Evolutionary conservation across 2,113 vertebrate species (phyloP).

Genomic region (Poeciliopsis retropinna): DNA sequence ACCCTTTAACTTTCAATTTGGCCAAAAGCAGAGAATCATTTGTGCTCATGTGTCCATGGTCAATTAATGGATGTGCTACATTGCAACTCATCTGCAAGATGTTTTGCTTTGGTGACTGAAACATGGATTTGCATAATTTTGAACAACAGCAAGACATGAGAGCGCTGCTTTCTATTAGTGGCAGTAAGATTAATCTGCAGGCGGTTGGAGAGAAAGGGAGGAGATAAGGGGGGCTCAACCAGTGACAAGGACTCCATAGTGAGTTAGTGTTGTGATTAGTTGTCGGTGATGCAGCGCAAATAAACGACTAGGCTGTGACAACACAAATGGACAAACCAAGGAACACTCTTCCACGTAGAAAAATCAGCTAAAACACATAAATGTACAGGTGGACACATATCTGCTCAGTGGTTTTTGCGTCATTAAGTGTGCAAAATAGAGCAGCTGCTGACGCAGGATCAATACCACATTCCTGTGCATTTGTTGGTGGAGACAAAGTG

Average conservation of each 20-base stretch:
- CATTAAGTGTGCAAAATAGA: background rate
- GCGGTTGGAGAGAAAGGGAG: background rate
- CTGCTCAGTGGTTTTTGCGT: background rate
- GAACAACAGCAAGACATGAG: slow-evolving; percentile 17
- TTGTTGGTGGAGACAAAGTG: background rate
- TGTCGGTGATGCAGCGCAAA: slow-evolving; percentile 27
- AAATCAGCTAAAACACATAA: background rate
- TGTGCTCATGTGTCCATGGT: background rate
- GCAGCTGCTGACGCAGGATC: slow-evolving; percentile 14
- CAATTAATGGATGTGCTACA: slow-evolving; percentile 19
- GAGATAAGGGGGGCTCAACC: background rate
- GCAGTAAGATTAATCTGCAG: slow-evolving; percentile 20
- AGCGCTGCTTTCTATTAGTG: slow-evolving; percentile 4
- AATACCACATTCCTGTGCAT: slow-evolving; percentile 5
- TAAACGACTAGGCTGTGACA: slow-evolving; percentile 38
- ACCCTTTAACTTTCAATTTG: slow-evolving; percentile 2
- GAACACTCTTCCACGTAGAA: background rate
- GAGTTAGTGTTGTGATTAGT: slow-evolving; percentile 31
- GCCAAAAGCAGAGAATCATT: slow-evolving; percentile 2
- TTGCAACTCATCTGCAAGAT: slow-evolving; percentile 3
- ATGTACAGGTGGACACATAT: background rate
- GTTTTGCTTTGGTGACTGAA: background rate
- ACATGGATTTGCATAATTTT: slow-evolving; percentile 14
- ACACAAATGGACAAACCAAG: slow-evolving; percentile 38
- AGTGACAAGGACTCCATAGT: slow-evolving; percentile 18